Evolutionary conservation across 2,113 vertebrate species (phyloP).

Genomic region (Atractosteus spatula): DNA sequence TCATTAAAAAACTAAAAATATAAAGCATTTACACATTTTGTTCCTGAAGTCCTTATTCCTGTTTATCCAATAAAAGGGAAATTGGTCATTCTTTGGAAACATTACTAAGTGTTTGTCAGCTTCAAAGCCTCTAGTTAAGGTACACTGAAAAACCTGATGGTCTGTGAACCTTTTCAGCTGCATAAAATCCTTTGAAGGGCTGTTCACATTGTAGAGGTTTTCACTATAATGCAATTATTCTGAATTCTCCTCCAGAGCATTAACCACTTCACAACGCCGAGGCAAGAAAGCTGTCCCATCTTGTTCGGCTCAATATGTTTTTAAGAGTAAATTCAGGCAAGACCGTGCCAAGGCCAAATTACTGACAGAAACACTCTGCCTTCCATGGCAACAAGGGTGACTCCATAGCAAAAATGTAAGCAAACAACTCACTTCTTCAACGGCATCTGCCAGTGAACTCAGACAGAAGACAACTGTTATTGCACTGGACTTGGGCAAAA

Average conservation of each 20-base stretch:
- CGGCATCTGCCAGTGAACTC: conserved; percentile 57
- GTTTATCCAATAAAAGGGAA: no score
- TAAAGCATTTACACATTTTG: no score
- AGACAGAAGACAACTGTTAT: conserved; percentile 39
- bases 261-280: conserved; percentile 55
- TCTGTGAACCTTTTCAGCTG: conserved; percentile 5
- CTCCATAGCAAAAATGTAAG: conserved; percentile 67
- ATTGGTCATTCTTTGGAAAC: neutral
- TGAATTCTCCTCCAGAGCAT: conserved; percentile 44
- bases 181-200: conserved; percentile 32
- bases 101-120: neutral
- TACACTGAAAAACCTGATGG: conserved; percentile 9
- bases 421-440: conserved; percentile 57
- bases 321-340: conserved; percentile 57
- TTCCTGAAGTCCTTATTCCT: no score
- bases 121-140: neutral
- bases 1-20: no score
- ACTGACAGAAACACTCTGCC: conserved; percentile 69
- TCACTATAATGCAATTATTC: conserved; percentile 46
- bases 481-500: conserved; percentile 38
- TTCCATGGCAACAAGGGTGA: conserved; percentile 73
- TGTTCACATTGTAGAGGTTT: conserved; percentile 20
- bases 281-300: conserved; percentile 57
- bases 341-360: conserved; percentile 63
- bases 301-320: conserved; percentile 62